phyloP scores from a whole-genome alignment of 2,797 vertebrate species.

The Nothura maculosa region DNA sequence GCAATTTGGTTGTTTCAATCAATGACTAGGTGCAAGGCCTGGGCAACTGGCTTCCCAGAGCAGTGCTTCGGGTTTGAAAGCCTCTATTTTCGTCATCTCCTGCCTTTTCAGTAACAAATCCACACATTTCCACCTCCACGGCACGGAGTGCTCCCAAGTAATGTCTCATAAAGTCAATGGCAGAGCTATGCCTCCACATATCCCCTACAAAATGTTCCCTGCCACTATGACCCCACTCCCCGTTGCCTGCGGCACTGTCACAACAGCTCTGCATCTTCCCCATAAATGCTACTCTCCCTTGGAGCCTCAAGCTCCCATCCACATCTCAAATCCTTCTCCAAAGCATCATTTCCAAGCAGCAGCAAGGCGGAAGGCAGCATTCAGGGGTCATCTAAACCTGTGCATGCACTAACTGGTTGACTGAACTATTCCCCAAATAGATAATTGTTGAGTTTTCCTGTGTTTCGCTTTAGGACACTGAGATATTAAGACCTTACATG shows the following conservation, averaged over 20 bases:
- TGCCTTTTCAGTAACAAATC: not conserved
- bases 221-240: not conserved
- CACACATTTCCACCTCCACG: not conserved
- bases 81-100: not conserved
- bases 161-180: not conserved
- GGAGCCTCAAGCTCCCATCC: not conserved
- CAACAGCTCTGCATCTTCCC: not conserved
- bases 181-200: not conserved
- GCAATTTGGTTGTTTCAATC: not conserved
- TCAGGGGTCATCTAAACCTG: not conserved
- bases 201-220: not conserved
- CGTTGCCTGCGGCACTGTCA: accelerated
- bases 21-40: not conserved
- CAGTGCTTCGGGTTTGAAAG: not conserved
- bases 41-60: not conserved
- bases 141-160: not conserved
- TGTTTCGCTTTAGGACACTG: not conserved
- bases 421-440: accelerated
- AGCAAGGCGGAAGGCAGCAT: not conserved
- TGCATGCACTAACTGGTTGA: not conserved
- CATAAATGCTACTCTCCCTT: no score
- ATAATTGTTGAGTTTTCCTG: not conserved
- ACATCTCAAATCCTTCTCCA: not conserved
- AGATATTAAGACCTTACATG: not conserved
- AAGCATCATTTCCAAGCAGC: not conserved